Evolutionary conservation across 2,797 vertebrate genomes (phyloP).

Genomic region (Pseudomugil gertrudae): DNA sequence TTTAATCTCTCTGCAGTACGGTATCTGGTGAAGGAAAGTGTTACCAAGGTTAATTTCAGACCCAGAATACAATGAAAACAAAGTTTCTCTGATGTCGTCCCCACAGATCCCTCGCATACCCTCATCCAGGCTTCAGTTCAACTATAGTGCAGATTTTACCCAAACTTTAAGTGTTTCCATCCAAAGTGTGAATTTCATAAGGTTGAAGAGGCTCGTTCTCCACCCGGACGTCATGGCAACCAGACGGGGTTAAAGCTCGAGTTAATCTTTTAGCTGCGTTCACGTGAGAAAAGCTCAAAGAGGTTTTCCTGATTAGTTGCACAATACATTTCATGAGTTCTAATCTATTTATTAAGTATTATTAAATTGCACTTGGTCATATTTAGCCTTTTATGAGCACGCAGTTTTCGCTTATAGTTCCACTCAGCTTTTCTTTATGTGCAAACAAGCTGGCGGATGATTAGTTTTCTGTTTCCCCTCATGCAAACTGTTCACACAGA

Average conservation of each 20-base stretch:
- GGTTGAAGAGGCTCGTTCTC: neutral
- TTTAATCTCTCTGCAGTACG: too few relatives aligned
- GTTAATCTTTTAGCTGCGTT: neutral
- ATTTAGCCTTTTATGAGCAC: neutral
- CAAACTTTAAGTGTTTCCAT: neutral
- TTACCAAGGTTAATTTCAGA: neutral
- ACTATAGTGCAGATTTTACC: constrained; percentile 1
- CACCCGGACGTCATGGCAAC: neutral
- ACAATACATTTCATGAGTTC: neutral
- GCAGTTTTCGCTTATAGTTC: neutral
- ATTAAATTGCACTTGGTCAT: neutral
- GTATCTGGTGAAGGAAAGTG: too few relatives aligned
- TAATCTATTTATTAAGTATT: neutral
- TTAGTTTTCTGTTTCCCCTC: neutral
- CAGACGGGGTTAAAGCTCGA: neutral
- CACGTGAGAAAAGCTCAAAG: neutral
- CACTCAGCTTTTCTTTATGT: neutral
- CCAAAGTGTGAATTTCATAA: neutral
- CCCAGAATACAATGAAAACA: neutral
- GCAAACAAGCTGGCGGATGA: constrained; percentile 3
- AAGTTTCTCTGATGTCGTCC: neutral
- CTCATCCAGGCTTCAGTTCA: neutral
- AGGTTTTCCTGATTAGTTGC: neutral
- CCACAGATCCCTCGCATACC: neutral
- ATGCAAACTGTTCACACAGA: constrained; percentile 6